Evolutionary conservation across 2,797 vertebrate genomes (phyloP).

Genomic region (Ctenopoma kingsleyae): DNA sequence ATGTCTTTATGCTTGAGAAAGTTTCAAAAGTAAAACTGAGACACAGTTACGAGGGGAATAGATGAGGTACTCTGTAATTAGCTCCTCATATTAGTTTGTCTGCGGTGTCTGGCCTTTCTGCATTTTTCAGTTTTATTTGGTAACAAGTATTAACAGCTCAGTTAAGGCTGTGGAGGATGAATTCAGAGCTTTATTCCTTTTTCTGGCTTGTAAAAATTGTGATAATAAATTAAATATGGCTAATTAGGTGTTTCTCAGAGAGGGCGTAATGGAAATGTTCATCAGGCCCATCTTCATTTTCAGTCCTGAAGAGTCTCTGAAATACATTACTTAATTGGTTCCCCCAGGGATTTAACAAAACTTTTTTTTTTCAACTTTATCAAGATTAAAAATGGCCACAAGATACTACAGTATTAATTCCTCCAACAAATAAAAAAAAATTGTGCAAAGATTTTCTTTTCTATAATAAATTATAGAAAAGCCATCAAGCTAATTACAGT

Average conservation of each 20-base stretch:
- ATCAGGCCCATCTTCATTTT: slow-evolving; percentile 16
- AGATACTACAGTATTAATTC: slow-evolving; percentile 15
- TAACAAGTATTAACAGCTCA: slow-evolving; percentile 46
- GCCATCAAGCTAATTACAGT: slow-evolving; percentile 24
- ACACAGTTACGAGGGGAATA: slow-evolving; percentile 46
- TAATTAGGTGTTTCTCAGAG: slow-evolving; percentile 25
- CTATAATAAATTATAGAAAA: slow-evolving; percentile 26
- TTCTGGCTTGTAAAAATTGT: slow-evolving; percentile 24
- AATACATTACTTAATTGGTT: slow-evolving; percentile 14
- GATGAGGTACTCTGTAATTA: slow-evolving; percentile 63
- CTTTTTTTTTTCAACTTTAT: not conserved
- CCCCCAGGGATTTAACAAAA: slow-evolving; percentile 13
- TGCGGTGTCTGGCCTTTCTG: slow-evolving; percentile 27
- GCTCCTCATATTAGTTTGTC: slow-evolving; percentile 56
- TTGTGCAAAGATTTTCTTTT: not conserved
- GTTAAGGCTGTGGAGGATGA: slow-evolving; percentile 27
- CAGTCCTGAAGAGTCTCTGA: slow-evolving; percentile 13
- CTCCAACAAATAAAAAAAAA: slow-evolving; percentile 3
- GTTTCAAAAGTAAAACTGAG: slow-evolving; percentile 61
- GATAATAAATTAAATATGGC: slow-evolving; percentile 32
- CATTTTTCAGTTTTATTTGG: slow-evolving; percentile 53
- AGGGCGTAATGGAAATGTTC: slow-evolving; percentile 7
- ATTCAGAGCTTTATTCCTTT: slow-evolving; percentile 22
- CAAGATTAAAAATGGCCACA: slow-evolving; percentile 5
- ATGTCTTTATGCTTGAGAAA: slow-evolving; percentile 66